Evolutionary conservation across 2,797 vertebrate genomes (phyloP).

Genomic region (Champsocephalus esox): DNA sequence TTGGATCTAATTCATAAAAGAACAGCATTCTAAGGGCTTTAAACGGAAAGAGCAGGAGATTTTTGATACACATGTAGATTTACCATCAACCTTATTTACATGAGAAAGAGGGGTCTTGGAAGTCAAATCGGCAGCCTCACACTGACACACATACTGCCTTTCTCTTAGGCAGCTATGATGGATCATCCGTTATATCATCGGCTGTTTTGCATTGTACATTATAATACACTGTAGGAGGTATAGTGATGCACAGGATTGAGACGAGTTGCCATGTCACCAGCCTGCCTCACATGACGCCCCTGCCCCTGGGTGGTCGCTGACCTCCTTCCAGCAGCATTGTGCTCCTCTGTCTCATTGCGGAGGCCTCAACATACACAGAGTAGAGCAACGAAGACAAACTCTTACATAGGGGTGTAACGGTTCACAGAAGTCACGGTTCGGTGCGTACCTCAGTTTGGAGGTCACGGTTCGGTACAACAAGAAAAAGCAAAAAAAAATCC

Average conservation of each 20-base stretch:
- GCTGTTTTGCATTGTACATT: slow-evolving; percentile 59
- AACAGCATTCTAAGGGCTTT: slow-evolving; percentile 24
- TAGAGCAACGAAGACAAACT: slow-evolving; percentile 13
- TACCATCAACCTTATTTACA: slow-evolving; percentile 52
- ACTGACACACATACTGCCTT: slow-evolving; percentile 55
- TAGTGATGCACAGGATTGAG: slow-evolving; percentile 66
- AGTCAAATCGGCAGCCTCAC: slow-evolving; percentile 59
- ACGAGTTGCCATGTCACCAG: slow-evolving; percentile 80
- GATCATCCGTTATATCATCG: slow-evolving; percentile 70
- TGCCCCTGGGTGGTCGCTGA: slow-evolving; percentile 74
- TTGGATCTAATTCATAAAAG: slow-evolving; percentile 52
- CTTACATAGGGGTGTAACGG: too few relatives aligned
- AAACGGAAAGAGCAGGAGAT: slow-evolving; percentile 22
- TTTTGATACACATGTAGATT: slow-evolving; percentile 52
- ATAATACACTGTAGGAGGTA: slow-evolving; percentile 80
- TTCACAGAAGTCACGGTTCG: too few relatives aligned
- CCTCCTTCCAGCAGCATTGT: slow-evolving; percentile 76
- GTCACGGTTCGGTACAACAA: too few relatives aligned
- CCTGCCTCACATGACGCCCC: slow-evolving; percentile 63
- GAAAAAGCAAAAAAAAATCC: too few relatives aligned
- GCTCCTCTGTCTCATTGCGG: slow-evolving; percentile 44
- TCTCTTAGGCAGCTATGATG: slow-evolving; percentile 53
- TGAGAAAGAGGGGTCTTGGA: slow-evolving; percentile 50
- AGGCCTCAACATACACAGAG: slow-evolving; percentile 26
- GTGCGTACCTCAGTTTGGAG: too few relatives aligned